Percentiles rank a stretch among this genome's conserved stretches.
Conservation (phyloP, 2,888 invertebrate species). For the Lathronympha strigana region DNA sequence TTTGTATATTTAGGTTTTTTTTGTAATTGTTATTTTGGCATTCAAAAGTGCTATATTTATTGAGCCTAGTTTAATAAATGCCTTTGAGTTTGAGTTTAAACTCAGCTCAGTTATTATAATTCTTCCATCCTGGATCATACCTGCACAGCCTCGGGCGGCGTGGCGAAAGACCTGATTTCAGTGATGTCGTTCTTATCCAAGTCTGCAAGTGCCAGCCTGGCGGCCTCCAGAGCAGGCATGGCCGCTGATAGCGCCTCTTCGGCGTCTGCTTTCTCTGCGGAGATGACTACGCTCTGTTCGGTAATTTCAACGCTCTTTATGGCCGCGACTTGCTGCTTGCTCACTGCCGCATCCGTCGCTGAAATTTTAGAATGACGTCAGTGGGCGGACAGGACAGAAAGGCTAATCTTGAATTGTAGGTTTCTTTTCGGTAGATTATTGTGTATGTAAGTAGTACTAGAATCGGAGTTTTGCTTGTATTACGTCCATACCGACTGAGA, state of each 20-base stretch:
- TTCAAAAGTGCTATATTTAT: no score
- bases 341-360: conserved; percentile 88
- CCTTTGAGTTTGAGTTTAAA: no score
- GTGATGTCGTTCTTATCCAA: conserved; percentile 96
- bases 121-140: conserved; percentile 47
- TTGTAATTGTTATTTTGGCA: no score
- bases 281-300: conserved; percentile 91
- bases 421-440: no score
- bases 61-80: no score
- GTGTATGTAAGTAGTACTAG: no score
- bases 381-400: no score
- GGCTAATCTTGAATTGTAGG: no score
- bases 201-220: conserved; percentile 90
- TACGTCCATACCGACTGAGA: conserved; percentile 83
- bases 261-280: conserved; percentile 92
- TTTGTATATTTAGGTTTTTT: no score
- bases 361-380: conserved; percentile 19
- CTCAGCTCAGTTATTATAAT: no score
- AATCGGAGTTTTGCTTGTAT: neutral
- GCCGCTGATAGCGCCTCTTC: conserved; percentile 92
- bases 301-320: conserved; percentile 93
- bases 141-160: conserved; percentile 95
- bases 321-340: conserved; percentile 91
- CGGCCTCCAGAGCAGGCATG: conserved; percentile 92
- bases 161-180: conserved; percentile 95